These are phyloP conservation scores for Pantala flavescens DNA, from an alignment of 1,140 invertebrate genomes.

Conservation along the genomic window DNA sequence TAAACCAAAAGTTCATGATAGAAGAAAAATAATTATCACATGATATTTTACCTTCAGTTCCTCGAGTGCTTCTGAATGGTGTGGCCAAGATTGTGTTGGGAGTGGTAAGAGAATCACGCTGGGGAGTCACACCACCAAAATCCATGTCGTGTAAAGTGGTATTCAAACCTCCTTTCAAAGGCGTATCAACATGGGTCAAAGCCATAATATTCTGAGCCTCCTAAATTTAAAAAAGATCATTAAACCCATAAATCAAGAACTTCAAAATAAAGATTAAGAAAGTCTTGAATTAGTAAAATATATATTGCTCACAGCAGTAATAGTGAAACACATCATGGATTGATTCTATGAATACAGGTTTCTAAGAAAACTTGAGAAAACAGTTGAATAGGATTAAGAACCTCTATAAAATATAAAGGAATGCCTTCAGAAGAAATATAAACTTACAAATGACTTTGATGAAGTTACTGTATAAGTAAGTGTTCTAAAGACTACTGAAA, in stretches of 20 bases:
- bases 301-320: constrained; percentile 23
- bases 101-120: constrained; percentile 61
- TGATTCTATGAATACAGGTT: no score
- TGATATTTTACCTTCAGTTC: constrained; percentile 22
- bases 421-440: no score
- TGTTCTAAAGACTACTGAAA: no score
- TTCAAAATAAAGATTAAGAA: background rate
- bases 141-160: constrained; percentile 83
- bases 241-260: constrained; percentile 16
- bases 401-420: no score
- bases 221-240: constrained; percentile 51
- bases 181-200: constrained; percentile 92
- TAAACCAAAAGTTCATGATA: no score
- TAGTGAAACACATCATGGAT: constrained; percentile 15
- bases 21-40: background rate
- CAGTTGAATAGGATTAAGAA: no score
- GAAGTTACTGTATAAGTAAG: no score
- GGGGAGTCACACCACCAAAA: constrained; percentile 73
- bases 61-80: constrained; percentile 62
- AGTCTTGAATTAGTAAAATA: background rate
- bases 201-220: constrained; percentile 99
- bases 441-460: no score
- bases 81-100: constrained; percentile 92
- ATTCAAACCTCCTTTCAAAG: constrained; percentile 90
- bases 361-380: no score